Evolutionary conservation across 2,797 vertebrate species (phyloP).

Genomic region (Triplophysa yarkandensis): DNA sequence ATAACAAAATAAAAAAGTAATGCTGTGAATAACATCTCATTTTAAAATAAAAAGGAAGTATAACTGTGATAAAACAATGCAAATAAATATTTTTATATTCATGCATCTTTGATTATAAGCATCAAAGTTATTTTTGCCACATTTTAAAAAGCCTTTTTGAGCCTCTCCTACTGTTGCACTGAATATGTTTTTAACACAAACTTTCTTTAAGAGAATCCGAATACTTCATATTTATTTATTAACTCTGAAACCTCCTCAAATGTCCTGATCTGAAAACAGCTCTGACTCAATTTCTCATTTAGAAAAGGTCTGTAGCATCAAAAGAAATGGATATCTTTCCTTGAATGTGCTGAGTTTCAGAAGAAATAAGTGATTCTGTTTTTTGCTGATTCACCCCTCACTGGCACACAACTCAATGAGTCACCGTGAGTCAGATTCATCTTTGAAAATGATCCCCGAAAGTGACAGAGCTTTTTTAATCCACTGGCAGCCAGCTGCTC

Average conservation of each 20-base stretch:
- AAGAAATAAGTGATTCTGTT: not conserved
- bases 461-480: not conserved
- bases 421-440: slow-evolving; percentile 8
- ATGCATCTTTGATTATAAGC: too few species aligned
- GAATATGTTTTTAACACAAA: not conserved
- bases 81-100: too few species aligned
- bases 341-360: slow-evolving; percentile 17
- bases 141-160: too few species aligned
- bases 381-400: slow-evolving; percentile 27
- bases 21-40: too few species aligned
- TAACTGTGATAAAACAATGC: too few species aligned
- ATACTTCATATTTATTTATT: slow-evolving; percentile 28
- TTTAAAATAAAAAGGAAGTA: too few species aligned
- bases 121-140: too few species aligned
- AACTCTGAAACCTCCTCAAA: slow-evolving; percentile 33
- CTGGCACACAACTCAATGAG: slow-evolving; percentile 9
- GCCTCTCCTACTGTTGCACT: too few species aligned
- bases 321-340: not conserved
- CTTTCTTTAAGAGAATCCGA: not conserved
- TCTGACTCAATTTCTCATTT: slow-evolving; percentile 27
- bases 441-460: slow-evolving; percentile 15
- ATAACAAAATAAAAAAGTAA: too few species aligned
- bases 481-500: not conserved
- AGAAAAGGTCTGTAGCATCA: slow-evolving; percentile 18
- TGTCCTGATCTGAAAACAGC: not conserved